These are phyloP conservation scores for Macrosiphum euphorbiae DNA, from an alignment of 2,888 invertebrate genomes.

Conservation along the genomic window DNA sequence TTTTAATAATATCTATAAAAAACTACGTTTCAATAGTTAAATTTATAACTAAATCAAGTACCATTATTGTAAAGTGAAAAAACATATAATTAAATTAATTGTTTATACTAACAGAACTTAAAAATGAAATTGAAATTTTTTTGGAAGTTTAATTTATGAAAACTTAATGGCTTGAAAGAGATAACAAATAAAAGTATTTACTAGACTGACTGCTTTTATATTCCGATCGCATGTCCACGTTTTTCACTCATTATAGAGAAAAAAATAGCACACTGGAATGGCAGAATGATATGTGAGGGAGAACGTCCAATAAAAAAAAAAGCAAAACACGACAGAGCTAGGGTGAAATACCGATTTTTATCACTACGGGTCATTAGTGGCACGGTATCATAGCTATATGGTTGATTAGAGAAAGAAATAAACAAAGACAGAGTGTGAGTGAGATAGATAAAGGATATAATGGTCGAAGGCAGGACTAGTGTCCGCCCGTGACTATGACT, in stretches of 20 bases:
- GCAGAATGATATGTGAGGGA: constrained; percentile 9
- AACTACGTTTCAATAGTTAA: background rate
- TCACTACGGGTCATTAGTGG: constrained; percentile 40
- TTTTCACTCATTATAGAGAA: background rate
- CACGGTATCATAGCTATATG: background rate
- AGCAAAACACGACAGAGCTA: background rate
- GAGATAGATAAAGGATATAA: background rate
- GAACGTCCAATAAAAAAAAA: constrained; percentile 18
- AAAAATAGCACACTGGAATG: background rate
- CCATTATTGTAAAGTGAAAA: background rate
- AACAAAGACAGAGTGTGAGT: background rate
- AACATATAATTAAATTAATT: background rate
- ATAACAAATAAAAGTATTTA: background rate
- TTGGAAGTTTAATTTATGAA: background rate
- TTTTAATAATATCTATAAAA: background rate
- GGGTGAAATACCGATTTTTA: constrained; percentile 42
- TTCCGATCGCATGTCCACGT: constrained; percentile 11
- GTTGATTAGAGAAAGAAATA: background rate
- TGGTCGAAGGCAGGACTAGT: background rate
- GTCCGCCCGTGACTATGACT: constrained; percentile 61
- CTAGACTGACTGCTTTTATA: background rate
- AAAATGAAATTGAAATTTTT: background rate
- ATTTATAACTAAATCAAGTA: background rate
- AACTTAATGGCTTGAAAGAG: background rate
- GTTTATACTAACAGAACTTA: background rate